Conservation (phyloP, 2,888 invertebrate species). For the Pomacea canaliculata region DNA sequence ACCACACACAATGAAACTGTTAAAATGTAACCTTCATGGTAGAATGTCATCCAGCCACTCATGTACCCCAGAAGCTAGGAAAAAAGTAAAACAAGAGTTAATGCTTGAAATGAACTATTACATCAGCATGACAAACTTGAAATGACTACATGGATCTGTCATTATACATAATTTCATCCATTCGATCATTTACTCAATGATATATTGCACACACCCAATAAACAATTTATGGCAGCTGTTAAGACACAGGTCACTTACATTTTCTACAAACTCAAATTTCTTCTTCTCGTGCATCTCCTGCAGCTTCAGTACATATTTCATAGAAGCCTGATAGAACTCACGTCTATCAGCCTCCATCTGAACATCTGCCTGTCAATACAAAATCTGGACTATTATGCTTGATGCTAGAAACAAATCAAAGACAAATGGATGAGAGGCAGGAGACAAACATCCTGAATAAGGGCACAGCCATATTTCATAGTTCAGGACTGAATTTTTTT, state of each 20-base stretch:
- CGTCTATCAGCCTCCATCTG: conserved; percentile 96
- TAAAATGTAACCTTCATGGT: conserved; percentile 78
- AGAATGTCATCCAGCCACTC: conserved; percentile 98
- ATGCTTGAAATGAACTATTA: neutral
- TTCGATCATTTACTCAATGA: neutral
- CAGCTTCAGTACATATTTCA: conserved; percentile 96
- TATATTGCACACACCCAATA: neutral
- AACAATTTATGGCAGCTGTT: neutral
- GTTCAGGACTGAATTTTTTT: too few species aligned
- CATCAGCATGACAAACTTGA: neutral
- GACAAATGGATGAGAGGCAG: too few species aligned
- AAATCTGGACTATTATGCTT: too few species aligned
- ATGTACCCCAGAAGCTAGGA: conserved; percentile 83
- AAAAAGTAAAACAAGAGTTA: neutral
- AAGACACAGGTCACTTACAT: conserved; percentile 72
- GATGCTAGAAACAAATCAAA: too few species aligned
- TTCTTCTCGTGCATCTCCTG: conserved; percentile 94
- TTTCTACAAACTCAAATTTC: conserved; percentile 99
- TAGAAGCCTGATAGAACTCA: conserved; percentile 94
- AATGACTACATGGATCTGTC: neutral
- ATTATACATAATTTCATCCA: neutral
- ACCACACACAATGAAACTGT: too few species aligned
- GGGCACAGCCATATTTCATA: too few species aligned
- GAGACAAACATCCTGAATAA: too few species aligned
- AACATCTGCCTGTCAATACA: conserved; percentile 85